These are phyloP conservation scores for Malurus leucopterus DNA, from an alignment of 2,797 vertebrate genomes.

Conservation along the genomic window DNA sequence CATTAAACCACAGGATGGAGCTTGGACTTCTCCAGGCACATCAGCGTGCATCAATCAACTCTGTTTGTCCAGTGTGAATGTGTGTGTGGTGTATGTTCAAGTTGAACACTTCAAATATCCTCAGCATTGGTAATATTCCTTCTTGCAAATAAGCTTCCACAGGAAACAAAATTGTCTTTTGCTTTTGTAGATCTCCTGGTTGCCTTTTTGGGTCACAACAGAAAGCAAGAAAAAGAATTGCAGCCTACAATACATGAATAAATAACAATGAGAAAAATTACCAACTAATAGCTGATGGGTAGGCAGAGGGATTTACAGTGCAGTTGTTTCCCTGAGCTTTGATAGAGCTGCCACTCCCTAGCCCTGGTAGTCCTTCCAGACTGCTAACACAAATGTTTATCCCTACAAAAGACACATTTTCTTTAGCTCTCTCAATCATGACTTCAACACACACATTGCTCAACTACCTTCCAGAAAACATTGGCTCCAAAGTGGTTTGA, in stretches of 20 bases:
- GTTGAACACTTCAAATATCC: neutral
- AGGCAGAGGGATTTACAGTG: neutral
- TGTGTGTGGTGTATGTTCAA: neutral
- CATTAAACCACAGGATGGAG: neutral
- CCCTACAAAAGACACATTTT: neutral
- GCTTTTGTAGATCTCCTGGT: neutral
- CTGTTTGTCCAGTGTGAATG: neutral
- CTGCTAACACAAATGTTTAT: neutral
- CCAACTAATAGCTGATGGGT: neutral
- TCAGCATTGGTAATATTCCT: neutral
- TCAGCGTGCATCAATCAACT: neutral
- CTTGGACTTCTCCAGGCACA: neutral
- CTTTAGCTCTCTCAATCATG: neutral
- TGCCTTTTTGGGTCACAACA: neutral
- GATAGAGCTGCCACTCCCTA: neutral
- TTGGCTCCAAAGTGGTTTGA: neutral
- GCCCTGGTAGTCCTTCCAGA: neutral
- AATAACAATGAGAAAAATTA: neutral
- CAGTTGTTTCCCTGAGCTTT: neutral
- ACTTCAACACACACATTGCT: neutral
- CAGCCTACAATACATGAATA: neutral
- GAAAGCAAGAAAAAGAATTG: neutral
- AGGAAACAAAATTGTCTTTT: neutral
- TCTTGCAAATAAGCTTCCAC: neutral
- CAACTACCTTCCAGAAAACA: neutral